These are phyloP conservation scores for Mizuhopecten yessoensis DNA, from an alignment of 1,140 invertebrate species.

Conservation along the genomic window DNA sequence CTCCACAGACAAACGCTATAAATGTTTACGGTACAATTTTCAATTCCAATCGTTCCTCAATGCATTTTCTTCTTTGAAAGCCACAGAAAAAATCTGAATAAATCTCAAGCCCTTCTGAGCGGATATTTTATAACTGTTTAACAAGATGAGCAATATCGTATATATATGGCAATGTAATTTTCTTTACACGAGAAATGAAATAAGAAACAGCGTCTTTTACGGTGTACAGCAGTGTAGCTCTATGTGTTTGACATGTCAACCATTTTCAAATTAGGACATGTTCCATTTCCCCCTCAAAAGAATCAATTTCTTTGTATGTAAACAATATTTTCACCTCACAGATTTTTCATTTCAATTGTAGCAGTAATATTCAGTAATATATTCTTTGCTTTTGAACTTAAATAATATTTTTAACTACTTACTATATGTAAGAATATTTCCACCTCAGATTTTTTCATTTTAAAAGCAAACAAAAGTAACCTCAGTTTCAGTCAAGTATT, in stretches of 20 bases:
- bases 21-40: background rate
- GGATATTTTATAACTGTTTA: background rate
- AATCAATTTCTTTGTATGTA: conserved; percentile 29
- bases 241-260: background rate
- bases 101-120: background rate
- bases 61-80: background rate
- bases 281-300: conserved; percentile 10
- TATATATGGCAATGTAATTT: background rate
- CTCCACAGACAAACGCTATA: background rate
- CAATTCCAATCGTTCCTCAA: background rate
- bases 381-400: background rate
- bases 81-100: background rate
- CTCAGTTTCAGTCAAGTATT: no score
- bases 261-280: conserved; percentile 16
- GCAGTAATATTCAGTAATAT: background rate
- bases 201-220: no score
- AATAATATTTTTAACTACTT: background rate
- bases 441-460: no score
- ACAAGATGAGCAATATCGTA: background rate
- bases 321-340: conserved; percentile 23
- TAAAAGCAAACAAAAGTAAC: no score
- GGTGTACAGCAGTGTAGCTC: no score
- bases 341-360: background rate
- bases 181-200: background rate
- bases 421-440: no score